Evolutionary conservation across 2,113 vertebrate genomes (phyloP).

Genomic region (Henicopernis longicauda): DNA sequence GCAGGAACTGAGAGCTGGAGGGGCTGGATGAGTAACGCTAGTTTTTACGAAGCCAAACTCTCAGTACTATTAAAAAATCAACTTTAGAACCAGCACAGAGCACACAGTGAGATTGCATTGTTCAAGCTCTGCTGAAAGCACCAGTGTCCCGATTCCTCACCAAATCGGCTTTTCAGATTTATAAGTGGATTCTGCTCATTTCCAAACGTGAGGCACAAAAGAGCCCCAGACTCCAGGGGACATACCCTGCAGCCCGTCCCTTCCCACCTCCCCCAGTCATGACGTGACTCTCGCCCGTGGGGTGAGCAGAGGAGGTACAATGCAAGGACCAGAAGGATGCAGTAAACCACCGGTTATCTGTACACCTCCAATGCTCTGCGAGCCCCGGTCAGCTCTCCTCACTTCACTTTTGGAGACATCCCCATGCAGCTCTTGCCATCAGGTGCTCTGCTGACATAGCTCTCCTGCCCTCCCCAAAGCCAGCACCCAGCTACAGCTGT

Average conservation of each 20-base stretch:
- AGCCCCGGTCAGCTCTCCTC: not conserved
- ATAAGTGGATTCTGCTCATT: not conserved
- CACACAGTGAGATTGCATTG: rapidly evolving
- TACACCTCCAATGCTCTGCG: too few species aligned
- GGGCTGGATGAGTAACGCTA: not conserved
- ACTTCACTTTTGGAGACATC: not conserved
- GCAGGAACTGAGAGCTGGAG: not conserved
- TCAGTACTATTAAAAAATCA: not conserved
- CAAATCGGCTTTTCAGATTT: not conserved
- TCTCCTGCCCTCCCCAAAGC: not conserved
- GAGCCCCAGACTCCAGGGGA: not conserved
- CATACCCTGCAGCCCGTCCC: not conserved
- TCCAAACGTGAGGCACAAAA: rapidly evolving
- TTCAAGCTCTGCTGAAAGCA: not conserved
- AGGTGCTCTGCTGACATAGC: rapidly evolving
- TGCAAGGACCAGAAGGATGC: rapidly evolving
- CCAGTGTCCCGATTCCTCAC: not conserved
- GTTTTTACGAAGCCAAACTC: not conserved
- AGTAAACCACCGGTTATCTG: not conserved
- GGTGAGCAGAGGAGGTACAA: too few species aligned
- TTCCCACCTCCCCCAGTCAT: rapidly evolving
- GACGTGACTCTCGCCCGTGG: rapidly evolving
- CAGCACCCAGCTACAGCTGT: not conserved
- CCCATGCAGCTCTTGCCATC: not conserved
- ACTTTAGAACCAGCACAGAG: not conserved